Base-by-base conservation (phyloP, 2,113 vertebrate species). In the Ellobius talpinus region DNA sequence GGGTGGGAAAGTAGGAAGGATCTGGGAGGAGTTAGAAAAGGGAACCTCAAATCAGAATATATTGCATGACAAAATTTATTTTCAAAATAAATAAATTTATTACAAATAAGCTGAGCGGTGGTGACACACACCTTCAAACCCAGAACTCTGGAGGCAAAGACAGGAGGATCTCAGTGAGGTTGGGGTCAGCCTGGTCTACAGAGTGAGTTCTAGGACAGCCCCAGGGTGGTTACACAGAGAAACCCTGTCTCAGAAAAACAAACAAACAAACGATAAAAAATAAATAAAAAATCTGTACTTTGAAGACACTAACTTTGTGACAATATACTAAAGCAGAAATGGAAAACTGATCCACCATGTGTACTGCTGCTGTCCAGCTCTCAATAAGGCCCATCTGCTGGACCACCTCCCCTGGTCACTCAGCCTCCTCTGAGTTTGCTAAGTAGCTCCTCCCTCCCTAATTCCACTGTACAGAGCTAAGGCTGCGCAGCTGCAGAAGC, bases 381-480 rank as follows among this genome's bases (percentile, higher is more conserved):
- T 96, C 85, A 23, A 21, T 16, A 86, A 26, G 31, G 65, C 42
- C 19, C 63, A 47, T 47, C 29, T 87, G 24, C 61, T 68, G n/a
- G 31, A 33, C 33, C 14, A 58, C n/a, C 7, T 90, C 50, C 82
- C 36, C n/a, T 65, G 6, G 84, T 26, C 52, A 78, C 72, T 74
- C 45, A 90, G 52, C 36, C 52, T 85, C 58, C 58, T 86, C 66
- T 61, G 70, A 87, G 36, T 55, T 97, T 89, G 93, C 73, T 47
- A 84, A 82, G 55, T 39, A 89, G 70, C 66, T 4, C 78, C 17
- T 87, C 68, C 42, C 26, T 61, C 4, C 52, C 42, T 87, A 61
- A 2, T 21, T 74, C 14, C 70, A 82, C 33, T 11, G 23, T 33
- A 85, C 78, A 92, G 45, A 73, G 45, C n/a, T 87, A 50, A 65